Conservation (phyloP, 2,113 vertebrate species). For the Ascaphus truei region DNA sequence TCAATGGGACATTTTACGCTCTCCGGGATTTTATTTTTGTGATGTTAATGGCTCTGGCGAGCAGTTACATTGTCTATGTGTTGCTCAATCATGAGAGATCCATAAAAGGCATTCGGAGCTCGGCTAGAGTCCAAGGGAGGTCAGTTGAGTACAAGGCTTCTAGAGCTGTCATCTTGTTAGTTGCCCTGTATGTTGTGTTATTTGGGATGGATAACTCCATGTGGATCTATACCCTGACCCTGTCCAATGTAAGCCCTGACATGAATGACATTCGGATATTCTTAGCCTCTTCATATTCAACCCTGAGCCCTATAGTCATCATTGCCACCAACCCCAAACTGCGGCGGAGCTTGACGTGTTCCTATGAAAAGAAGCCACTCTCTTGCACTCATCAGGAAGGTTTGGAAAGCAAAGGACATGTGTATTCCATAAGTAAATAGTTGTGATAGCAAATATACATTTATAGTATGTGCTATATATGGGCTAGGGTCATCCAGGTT, state of each 20-base stretch:
- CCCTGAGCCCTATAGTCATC: slow-evolving; percentile 7
- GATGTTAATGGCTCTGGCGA: neutral
- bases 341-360: neutral
- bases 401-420: neutral
- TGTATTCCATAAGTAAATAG: neutral
- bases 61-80: slow-evolving; percentile 14
- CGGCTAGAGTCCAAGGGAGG: neutral
- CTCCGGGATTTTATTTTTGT: slow-evolving; percentile 3
- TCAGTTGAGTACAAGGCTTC: slow-evolving; percentile 2
- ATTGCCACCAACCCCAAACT: slow-evolving; percentile 20
- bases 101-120: neutral
- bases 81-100: neutral
- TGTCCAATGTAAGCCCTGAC: neutral
- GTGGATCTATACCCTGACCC: slow-evolving; percentile 18
- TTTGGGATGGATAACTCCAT: slow-evolving; percentile 22
- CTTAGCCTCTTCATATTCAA: neutral
- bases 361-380: neutral
- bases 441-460: too few relatives aligned
- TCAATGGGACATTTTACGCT: neutral
- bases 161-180: slow-evolving; percentile 1
- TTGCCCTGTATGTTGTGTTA: slow-evolving; percentile 3
- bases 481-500: too few relatives aligned
- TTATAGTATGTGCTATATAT: too few relatives aligned
- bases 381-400: too few relatives aligned
- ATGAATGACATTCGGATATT: slow-evolving; percentile 15